phyloP scores from a whole-genome alignment of 2,888 invertebrate genomes.

The Calameuta filiformis region DNA sequence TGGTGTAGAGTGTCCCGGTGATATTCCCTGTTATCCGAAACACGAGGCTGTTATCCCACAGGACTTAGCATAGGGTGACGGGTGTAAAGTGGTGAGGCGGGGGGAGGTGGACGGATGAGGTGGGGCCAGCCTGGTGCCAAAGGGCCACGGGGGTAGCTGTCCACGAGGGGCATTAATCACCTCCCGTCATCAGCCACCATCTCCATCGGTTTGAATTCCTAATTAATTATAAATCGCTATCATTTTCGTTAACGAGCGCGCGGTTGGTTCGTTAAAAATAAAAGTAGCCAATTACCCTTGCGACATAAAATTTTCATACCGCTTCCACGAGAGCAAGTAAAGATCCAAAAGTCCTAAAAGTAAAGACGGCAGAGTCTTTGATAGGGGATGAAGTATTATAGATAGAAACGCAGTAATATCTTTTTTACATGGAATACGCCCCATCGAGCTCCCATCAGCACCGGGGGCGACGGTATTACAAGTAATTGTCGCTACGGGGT shows the following conservation, averaged over 20 bases:
- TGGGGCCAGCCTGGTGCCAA: constrained; percentile 17
- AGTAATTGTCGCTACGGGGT: constrained; percentile 63
- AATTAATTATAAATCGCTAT: constrained; percentile 61
- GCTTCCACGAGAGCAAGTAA: neutral
- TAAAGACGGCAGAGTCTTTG: neutral
- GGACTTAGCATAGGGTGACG: constrained; percentile 58
- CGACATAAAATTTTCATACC: neutral
- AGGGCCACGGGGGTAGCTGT: constrained; percentile 27
- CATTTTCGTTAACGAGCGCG: constrained; percentile 32
- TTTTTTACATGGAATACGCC: constrained; percentile 56
- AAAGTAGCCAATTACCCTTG: neutral
- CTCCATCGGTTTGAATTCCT: constrained; percentile 54
- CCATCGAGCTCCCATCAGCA: constrained; percentile 56
- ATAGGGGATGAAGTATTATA: constrained; percentile 11
- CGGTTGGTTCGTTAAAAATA: neutral
- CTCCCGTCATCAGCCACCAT: constrained; percentile 51
- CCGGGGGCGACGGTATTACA: constrained; percentile 59
- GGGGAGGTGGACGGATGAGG: constrained; percentile 27
- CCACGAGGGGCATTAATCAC: constrained; percentile 53
- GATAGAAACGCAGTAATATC: constrained; percentile 51
- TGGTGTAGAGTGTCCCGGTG: constrained; percentile 56
- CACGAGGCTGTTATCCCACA: constrained; percentile 64
- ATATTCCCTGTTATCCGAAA: constrained; percentile 65
- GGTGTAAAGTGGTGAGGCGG: constrained; percentile 25
- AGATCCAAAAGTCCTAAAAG: neutral